These are phyloP conservation scores for Hucho hucho DNA, from an alignment of 2,113 vertebrate species.

Conservation along the genomic window DNA sequence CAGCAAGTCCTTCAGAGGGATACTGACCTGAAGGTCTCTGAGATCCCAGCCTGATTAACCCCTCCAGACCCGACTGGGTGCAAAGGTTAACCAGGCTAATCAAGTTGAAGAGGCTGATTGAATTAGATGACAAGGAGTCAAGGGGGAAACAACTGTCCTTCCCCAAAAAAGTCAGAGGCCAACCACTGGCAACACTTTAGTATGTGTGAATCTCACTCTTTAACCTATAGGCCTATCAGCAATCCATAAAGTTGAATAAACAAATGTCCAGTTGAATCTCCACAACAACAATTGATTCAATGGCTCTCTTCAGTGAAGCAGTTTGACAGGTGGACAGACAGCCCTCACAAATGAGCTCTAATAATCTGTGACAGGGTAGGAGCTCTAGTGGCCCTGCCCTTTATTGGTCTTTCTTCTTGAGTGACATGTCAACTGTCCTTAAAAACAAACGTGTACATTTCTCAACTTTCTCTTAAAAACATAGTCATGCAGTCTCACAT, in stretches of 20 bases:
- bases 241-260: not conserved
- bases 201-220: not conserved
- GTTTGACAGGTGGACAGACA: not conserved
- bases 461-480: not conserved
- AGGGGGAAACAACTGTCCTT: slow-evolving; percentile 38
- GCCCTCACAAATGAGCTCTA: not conserved
- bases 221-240: not conserved
- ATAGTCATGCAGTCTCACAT: not conserved
- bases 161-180: slow-evolving; percentile 16
- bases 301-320: not conserved
- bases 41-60: slow-evolving; percentile 86
- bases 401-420: not conserved
- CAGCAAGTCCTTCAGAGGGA: slow-evolving; percentile 72
- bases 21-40: slow-evolving; percentile 78
- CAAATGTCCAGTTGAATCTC: not conserved
- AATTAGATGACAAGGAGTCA: slow-evolving; percentile 57
- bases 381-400: not conserved
- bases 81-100: slow-evolving; percentile 83
- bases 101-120: slow-evolving; percentile 72
- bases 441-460: not conserved
- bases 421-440: not conserved
- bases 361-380: too few relatives aligned
- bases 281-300: not conserved
- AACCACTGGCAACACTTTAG: slow-evolving; percentile 5
- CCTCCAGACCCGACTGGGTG: slow-evolving; percentile 74